phyloP scores from a whole-genome alignment of 2,113 vertebrate species.

The Dromiciops gliroides region DNA sequence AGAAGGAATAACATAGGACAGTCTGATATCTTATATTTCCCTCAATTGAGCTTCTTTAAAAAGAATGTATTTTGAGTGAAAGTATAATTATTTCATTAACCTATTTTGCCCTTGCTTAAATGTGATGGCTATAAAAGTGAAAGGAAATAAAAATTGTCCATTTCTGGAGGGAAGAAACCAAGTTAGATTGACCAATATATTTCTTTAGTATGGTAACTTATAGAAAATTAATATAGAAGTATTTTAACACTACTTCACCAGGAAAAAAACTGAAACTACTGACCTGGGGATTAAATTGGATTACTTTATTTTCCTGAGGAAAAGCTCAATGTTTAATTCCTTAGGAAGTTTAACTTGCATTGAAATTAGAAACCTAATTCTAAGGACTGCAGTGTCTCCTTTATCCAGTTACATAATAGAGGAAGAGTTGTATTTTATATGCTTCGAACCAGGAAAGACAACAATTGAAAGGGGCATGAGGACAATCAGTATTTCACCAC shows the following conservation, averaged over 20 bases:
- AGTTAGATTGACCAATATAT: conserved; percentile 65
- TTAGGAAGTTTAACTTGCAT: conserved; percentile 4
- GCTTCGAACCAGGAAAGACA: neutral
- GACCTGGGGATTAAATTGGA: neutral
- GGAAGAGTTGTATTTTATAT: neutral
- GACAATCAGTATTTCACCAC: neutral
- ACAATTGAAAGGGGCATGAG: neutral
- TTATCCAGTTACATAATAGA: conserved; percentile 17
- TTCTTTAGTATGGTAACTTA: conserved; percentile 33
- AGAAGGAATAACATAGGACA: conserved; percentile 51
- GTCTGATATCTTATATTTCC: conserved; percentile 56
- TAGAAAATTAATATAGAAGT: neutral
- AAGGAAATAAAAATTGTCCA: conserved; percentile 73
- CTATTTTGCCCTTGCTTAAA: conserved; percentile 73
- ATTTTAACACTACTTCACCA: conserved; percentile 1
- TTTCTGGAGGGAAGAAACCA: conserved; percentile 67
- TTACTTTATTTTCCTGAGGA: conserved; percentile 12
- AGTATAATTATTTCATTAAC: conserved; percentile 81
- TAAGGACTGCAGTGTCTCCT: neutral
- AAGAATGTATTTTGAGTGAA: conserved; percentile 78
- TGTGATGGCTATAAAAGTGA: conserved; percentile 74
- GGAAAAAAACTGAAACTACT: neutral
- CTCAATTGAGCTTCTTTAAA: conserved; percentile 74
- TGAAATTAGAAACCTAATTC: neutral
- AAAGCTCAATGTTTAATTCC: conserved; percentile 35